Evolutionary conservation across 2,797 vertebrate genomes (phyloP), one percentile per base, ranked within the genome.

Genomic region (Oreonectes daqikongensis): DNA sequence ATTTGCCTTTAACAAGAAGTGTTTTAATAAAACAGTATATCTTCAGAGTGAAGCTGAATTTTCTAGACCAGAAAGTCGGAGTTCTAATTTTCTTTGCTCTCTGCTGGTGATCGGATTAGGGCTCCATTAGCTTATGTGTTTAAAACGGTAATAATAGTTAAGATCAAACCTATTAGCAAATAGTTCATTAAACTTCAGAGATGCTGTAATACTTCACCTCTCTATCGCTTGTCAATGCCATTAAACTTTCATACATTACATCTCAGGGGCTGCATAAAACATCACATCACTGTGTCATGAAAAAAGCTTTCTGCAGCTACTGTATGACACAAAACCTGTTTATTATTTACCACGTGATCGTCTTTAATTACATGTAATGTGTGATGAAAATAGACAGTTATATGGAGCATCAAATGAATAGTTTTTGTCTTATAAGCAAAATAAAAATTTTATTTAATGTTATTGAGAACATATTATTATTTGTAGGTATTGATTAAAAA

Each of bases 61-160:
- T 68, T 75, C 73, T 68, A 48, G 68, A 48, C 26, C 26, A 69
- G 52, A 69, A 79, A 78, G 48, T 64, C 72, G n/a, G 17, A n/a
- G 9, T 69, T 20, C 35, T 72, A 44, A 30, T 72, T 61, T 69
- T 60, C 59, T 53, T 68, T 60, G 32, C 52, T 67, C 74, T 74
- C 66, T 74, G 71, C 75, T 67, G 38, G 44, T n/a, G 68, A 60
- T 69, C 68, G 26, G 55, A 69, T 75, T 68, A 67, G 79, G 80
- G 32, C 4, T 72, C 30, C 22, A 65, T 71, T 61, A 30, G 24
- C 52, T 53, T 60, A 52, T 64, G 50, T 14, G 26, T 50, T n/a
- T 26, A 69, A 55, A 76, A 66, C 26, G 15, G 35, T 32, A 26
- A 60, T 48, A 28, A 30, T 69, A 67, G 50, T 65, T 18, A 24